Evolutionary conservation across 2,888 invertebrate species (phyloP), one percentile per base, ranked within the genome.

Genomic region (Xylocampa areola): DNA sequence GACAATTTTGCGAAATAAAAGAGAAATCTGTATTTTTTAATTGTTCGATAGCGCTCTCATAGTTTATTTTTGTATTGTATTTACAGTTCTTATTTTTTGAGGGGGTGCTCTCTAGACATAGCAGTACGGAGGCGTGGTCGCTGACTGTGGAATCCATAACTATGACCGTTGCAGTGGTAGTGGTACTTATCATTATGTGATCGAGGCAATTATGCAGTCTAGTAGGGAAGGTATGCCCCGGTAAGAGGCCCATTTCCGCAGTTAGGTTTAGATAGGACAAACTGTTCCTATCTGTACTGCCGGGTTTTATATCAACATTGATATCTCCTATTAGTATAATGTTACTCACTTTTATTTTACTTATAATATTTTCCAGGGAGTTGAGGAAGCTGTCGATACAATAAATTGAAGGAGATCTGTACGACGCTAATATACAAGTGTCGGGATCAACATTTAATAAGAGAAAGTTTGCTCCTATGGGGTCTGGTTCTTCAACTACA

Each of bases 131-230:
- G 32, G 32, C 32, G 14, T 32, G 32, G 32, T 32, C 32, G 32
- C 32, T n/a, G n/a, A n/a, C n/a, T n/a, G n/a, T n/a, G n/a, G n/a
- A n/a, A n/a, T n/a, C n/a, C n/a, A n/a, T n/a, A 10, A 40, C 40
- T 16, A 40, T 17, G 16, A 41, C 29, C 2, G 35, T 37, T 37
- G 37, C 19, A n/a, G 29, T 7, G 3, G 25, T 11, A 29, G 36
- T 47, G 36, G 47, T 36, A 1, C 29, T 29, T 2, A 37, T 23
- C 17, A 30, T 30, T 37, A 21, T 3, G 10, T 47, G 19, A n/a
- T 36, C 39, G 21, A 49, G 39, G 30, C 48, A 49, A 14, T 49
- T 49, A 10, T 32, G 39, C n/a, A 49, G 19, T 39, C 39, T 49
- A 4, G 32, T 39, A 3, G 32, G 30, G 3, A 4, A 7, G 4